A percentile compares a stretch with the other conserved stretches of the same genome.
phyloP scores from a whole-genome alignment of 2,797 vertebrate genomes.

The Platalea minor region DNA sequence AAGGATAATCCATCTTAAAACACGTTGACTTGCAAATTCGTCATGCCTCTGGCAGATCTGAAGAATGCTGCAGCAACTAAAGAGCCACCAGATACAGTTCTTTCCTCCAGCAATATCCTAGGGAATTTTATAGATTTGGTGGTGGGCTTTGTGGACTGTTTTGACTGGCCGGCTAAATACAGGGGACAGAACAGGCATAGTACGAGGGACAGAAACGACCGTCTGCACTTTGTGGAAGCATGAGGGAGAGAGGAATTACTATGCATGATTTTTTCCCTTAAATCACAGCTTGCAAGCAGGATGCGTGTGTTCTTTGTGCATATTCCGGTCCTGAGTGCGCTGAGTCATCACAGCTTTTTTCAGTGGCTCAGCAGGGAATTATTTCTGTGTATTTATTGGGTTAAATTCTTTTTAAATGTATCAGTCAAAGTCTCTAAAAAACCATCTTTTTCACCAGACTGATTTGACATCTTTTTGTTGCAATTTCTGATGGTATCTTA shows the following conservation, averaged over 20 bases:
- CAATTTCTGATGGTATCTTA: background rate
- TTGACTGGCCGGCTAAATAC: background rate
- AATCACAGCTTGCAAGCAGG: background rate
- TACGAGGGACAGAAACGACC: background rate
- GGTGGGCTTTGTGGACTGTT: background rate
- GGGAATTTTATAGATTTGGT: background rate
- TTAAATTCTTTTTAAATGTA: background rate
- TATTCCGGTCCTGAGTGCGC: background rate
- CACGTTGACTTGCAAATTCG: constrained; percentile 45
- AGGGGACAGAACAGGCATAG: background rate
- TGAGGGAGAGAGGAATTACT: background rate
- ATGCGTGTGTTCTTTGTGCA: background rate
- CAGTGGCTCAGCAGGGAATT: background rate
- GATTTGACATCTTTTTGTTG: background rate
- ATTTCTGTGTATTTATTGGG: background rate
- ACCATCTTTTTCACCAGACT: rapidly evolving
- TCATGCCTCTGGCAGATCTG: background rate
- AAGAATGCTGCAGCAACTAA: background rate
- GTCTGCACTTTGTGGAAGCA: background rate
- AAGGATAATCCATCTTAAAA: constrained; percentile 50
- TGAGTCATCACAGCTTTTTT: background rate
- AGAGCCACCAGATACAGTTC: background rate
- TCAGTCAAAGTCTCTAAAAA: background rate
- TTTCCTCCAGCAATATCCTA: background rate
- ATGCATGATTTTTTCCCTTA: background rate